Evolutionary conservation across 2,113 vertebrate species (phyloP).

Genomic region (Willisornis vidua): DNA sequence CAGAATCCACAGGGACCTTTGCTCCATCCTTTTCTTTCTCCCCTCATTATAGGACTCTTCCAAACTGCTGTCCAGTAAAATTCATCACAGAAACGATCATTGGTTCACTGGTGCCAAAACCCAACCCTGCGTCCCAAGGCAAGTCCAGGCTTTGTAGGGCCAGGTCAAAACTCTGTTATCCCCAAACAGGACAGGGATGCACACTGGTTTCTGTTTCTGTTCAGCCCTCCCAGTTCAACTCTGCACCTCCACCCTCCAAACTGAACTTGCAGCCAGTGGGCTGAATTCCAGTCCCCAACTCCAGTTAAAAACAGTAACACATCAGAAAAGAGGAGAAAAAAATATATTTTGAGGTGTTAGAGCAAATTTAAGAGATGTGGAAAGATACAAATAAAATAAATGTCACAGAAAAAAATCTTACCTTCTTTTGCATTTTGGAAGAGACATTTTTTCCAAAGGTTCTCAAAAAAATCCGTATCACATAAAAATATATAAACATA

Average conservation of each 20-base stretch:
- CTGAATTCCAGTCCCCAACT: neutral
- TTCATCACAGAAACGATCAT: neutral
- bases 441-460: neutral
- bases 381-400: neutral
- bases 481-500: neutral
- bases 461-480: neutral
- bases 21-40: neutral
- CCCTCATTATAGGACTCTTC: neutral
- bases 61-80: neutral
- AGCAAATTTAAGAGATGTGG: neutral
- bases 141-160: neutral
- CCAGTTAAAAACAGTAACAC: neutral
- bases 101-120: neutral
- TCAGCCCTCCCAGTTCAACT: neutral
- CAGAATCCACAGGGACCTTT: neutral
- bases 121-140: rapidly evolving
- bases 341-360: neutral
- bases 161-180: neutral
- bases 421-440: neutral
- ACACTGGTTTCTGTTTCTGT: neutral
- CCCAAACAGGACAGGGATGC: neutral
- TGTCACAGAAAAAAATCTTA: neutral
- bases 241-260: neutral
- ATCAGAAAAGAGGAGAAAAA: neutral
- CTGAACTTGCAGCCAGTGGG: neutral